Percentiles rank a stretch among this genome's conserved stretches.
Conservation (phyloP, 2,113 vertebrate species). For the Mixornis gularis region DNA sequence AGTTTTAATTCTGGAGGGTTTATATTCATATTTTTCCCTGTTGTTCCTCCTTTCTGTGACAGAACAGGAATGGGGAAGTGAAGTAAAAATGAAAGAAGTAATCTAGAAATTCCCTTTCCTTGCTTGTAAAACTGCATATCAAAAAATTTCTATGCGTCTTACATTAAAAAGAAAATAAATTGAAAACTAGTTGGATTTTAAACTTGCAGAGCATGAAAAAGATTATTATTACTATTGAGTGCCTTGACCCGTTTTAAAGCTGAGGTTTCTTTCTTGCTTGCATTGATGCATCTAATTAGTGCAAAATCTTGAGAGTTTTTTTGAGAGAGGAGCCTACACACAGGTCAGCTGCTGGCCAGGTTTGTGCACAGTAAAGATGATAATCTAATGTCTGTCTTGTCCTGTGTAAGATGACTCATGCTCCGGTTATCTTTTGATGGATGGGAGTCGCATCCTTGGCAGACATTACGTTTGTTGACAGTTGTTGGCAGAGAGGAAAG, state of each 20-base stretch:
- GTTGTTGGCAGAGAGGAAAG: not conserved
- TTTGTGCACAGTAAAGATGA: not conserved
- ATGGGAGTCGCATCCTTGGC: not conserved
- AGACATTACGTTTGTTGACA: not conserved
- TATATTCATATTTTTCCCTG: fast-evolving
- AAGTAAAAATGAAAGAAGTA: not conserved
- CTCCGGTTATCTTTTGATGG: not conserved
- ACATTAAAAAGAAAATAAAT: not conserved
- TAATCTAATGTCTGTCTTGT: not conserved
- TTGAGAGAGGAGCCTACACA: not conserved
- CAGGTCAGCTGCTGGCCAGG: not conserved
- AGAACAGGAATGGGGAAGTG: not conserved
- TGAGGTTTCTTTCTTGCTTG: not conserved
- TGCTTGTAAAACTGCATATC: not conserved
- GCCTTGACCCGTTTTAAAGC: not conserved
- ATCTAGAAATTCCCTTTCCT: not conserved
- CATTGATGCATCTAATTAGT: not conserved
- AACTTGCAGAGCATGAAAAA: not conserved
- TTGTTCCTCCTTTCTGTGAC: not conserved
- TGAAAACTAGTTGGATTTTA: not conserved
- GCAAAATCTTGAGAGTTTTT: not conserved
- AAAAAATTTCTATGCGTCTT: not conserved
- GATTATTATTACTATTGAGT: fast-evolving
- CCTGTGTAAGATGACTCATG: not conserved
- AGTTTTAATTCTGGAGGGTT: not conserved